Evolutionary conservation across 2,113 vertebrate species (phyloP).

Genomic region (Psophia crepitans): DNA sequence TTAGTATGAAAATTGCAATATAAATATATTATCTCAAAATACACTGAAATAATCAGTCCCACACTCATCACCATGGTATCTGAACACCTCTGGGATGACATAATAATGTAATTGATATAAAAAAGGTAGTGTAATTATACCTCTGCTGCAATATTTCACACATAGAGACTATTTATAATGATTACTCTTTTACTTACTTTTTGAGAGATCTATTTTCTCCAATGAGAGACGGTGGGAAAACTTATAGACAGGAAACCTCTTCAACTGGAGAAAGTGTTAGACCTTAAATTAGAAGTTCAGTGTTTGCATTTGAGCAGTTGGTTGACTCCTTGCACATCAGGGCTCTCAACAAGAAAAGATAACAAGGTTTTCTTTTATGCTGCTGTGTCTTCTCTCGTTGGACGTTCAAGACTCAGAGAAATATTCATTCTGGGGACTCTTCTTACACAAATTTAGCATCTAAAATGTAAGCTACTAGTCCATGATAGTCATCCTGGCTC

Average conservation of each 20-base stretch:
- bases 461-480: not conserved
- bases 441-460: not conserved
- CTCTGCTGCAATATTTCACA: conserved; percentile 17
- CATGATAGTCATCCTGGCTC: not conserved
- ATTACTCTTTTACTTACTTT: not conserved
- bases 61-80: conserved; percentile 13
- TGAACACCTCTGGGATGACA: conserved; percentile 17
- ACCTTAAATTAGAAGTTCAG: not conserved
- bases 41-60: not conserved
- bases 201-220: conserved; percentile 29
- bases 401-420: not conserved
- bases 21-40: conserved; percentile 20
- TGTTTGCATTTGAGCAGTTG: not conserved
- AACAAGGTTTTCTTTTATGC: not conserved
- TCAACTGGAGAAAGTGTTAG: not conserved
- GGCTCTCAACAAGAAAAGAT: not conserved
- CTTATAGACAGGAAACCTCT: not conserved
- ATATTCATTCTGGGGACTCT: not conserved
- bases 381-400: accelerated
- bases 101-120: conserved; percentile 34
- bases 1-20: not conserved
- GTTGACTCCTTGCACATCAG: not conserved
- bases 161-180: not conserved
- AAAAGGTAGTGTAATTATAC: conserved; percentile 40
- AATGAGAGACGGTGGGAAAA: not conserved